Base-by-base conservation (phyloP, 2,888 invertebrate genomes). In the Odontomyia ornata region DNA sequence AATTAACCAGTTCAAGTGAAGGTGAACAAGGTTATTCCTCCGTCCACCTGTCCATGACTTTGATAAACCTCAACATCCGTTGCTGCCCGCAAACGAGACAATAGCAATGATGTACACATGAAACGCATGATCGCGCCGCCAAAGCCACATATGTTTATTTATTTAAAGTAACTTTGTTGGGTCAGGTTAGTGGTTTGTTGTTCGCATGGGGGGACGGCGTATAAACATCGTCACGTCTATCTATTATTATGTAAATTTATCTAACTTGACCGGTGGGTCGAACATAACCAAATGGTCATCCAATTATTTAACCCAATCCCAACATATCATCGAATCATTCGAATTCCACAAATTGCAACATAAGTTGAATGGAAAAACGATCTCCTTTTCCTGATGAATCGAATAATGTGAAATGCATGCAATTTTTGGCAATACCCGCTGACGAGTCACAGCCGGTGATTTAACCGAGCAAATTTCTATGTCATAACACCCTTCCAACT, bases 11-110 rank as follows among this genome's bases (percentile, higher is more conserved):
- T 21, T 56, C 5, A 30, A 72, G n/a, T 72, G 72, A 72, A 72
- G 72, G 72, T 57, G 30, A 72, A 56, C 72, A 69, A 69, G 69
- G 69, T 69, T 69, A 69, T 69, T 69, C 47, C 52, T 36, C 36
- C 36, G 52, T 52, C 52, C 69, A 72, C 36, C 56, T 72, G 72
- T 72, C 72, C 72, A 30, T 72, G 72, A 72, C 72, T 72, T 72
- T 72, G 72, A 72, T 72, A 56, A 72, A 43, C 15, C 28, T 27
- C 46, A 69, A 69, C 69, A 69, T 69, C 69, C 69, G 69, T 46
- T 47, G 69, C 69, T 25, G 69, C 3, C 30, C 3, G 36, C 65
- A n/a, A 21, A 56, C n/a, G 18, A 62, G 27, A 62, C 62, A 62
- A 62, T 62, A 62, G 21, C 15, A 15, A 52, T 52, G 52, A n/a